These are phyloP conservation scores for Poeciliopsis presidionis DNA, from an alignment of 2,797 vertebrate species.

Conservation along the genomic window DNA sequence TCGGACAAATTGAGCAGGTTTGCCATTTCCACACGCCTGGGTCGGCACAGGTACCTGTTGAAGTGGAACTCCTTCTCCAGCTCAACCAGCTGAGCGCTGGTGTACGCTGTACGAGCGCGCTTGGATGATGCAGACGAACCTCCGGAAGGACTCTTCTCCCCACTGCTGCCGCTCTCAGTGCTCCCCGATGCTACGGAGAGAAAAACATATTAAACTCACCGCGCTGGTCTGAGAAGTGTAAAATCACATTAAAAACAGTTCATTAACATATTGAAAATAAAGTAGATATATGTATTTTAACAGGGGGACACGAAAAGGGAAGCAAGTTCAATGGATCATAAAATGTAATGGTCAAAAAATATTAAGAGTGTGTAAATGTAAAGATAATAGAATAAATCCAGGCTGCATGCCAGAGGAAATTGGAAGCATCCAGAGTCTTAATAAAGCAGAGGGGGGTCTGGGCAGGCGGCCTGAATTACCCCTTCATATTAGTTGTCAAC, in stretches of 20 bases:
- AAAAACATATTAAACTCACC: not conserved
- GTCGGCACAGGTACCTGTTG: conserved; percentile 96
- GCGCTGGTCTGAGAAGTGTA: not conserved
- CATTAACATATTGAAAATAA: not conserved
- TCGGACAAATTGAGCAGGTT: conserved; percentile 96
- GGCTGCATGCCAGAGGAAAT: conserved; percentile 85
- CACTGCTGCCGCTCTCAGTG: conserved; percentile 86
- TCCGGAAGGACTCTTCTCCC: conserved; percentile 95
- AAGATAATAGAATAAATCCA: conserved; percentile 87
- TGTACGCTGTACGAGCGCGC: conserved; percentile 95
- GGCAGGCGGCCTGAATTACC: conserved; percentile 71
- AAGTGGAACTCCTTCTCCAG: conserved; percentile 92
- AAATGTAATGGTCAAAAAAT: not conserved
- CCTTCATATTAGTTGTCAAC: conserved; percentile 89
- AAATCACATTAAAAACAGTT: not conserved
- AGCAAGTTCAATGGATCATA: not conserved
- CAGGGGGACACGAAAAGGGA: not conserved
- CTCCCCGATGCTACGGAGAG: conserved; percentile 72
- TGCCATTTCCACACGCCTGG: conserved; percentile 96
- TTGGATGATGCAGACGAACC: conserved; percentile 89
- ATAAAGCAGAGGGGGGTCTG: conserved; percentile 87
- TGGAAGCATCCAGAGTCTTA: conserved; percentile 90
- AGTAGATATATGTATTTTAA: not conserved
- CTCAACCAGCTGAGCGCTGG: conserved; percentile 96
- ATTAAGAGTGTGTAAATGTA: conserved; percentile 11